Conservation (phyloP, 1,140 invertebrate species). For the Trialeurodes vaporariorum region DNA sequence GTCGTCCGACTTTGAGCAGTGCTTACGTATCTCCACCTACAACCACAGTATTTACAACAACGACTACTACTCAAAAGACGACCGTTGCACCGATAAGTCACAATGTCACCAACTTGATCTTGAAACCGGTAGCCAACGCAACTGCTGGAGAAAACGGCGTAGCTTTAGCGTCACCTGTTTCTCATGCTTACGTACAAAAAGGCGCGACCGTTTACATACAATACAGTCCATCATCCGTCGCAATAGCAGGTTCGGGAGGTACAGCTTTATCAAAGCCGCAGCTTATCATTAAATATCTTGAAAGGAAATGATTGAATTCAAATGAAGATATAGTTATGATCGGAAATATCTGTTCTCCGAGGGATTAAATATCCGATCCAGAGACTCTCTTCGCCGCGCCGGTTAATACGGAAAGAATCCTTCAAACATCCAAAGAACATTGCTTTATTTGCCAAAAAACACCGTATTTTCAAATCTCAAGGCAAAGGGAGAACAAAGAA, state of each 20-base stretch:
- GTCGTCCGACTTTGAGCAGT: neutral
- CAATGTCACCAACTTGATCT: slow-evolving; percentile 36
- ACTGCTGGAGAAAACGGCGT: slow-evolving; percentile 47
- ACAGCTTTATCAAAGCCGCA: slow-evolving; percentile 55
- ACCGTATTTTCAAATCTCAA: too few relatives aligned
- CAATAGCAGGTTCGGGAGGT: slow-evolving; percentile 55
- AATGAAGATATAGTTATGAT: too few relatives aligned
- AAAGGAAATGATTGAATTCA: slow-evolving; percentile 15
- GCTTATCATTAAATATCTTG: slow-evolving; percentile 28
- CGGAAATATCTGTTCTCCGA: too few relatives aligned
- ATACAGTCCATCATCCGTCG: slow-evolving; percentile 49
- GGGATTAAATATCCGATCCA: too few relatives aligned
- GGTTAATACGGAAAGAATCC: too few relatives aligned
- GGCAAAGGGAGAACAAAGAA: too few relatives aligned
- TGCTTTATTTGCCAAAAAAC: too few relatives aligned
- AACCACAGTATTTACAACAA: neutral
- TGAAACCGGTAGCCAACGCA: slow-evolving; percentile 49
- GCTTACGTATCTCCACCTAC: neutral
- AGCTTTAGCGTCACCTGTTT: slow-evolving; percentile 52
- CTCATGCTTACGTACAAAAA: slow-evolving; percentile 40
- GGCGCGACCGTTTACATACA: slow-evolving; percentile 41
- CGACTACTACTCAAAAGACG: slow-evolving; percentile 8
- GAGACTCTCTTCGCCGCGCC: too few relatives aligned
- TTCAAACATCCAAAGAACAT: too few relatives aligned
- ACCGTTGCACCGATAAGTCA: neutral